Percentiles rank a stretch among this genome's conserved stretches.
phyloP scores from a whole-genome alignment of 2,888 invertebrate genomes.

The Ypsolopha scabrella region DNA sequence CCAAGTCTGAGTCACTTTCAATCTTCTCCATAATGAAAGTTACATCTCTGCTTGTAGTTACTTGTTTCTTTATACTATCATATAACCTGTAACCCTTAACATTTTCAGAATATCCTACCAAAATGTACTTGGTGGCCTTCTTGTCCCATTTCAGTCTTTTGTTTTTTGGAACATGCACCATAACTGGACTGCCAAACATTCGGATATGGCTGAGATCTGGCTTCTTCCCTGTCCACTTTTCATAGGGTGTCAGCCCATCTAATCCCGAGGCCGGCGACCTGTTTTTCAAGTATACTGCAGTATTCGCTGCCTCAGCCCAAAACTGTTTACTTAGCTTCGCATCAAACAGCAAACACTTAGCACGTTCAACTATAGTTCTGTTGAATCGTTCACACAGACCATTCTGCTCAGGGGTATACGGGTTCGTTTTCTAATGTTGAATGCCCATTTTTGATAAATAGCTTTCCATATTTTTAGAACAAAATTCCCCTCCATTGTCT shows the following conservation, averaged over 20 bases:
- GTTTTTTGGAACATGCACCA: constrained; percentile 8
- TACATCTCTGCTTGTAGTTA: too few relatives aligned
- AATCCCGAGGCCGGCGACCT: constrained; percentile 9
- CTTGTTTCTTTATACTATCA: too few relatives aligned
- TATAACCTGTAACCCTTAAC: constrained; percentile 10
- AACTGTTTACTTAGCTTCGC: constrained; percentile 6
- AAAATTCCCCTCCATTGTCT: too few relatives aligned
- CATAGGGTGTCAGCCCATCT: constrained; percentile 5
- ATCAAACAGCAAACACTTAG: constrained; percentile 8
- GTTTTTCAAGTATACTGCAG: constrained; percentile 6
- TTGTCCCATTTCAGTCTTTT: constrained; percentile 6
- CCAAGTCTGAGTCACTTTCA: too few relatives aligned
- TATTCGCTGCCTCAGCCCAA: constrained; percentile 5
- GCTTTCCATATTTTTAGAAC: too few relatives aligned
- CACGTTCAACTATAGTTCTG: constrained; percentile 10
- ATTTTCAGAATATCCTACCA: constrained; percentile 8
- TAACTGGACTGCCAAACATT: constrained; percentile 7
- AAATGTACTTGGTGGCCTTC: constrained; percentile 4
- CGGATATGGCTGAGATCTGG: constrained; percentile 8
- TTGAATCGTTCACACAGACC: constrained; percentile 9
- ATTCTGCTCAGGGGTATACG: constrained; percentile 11
- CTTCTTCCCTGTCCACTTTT: constrained; percentile 7
- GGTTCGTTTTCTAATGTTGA: constrained; percentile 11
- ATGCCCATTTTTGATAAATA: constrained; percentile 11
- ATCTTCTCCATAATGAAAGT: too few relatives aligned